phyloP scores from a whole-genome alignment of 2,797 vertebrate species.

The Pteropus rufus region DNA sequence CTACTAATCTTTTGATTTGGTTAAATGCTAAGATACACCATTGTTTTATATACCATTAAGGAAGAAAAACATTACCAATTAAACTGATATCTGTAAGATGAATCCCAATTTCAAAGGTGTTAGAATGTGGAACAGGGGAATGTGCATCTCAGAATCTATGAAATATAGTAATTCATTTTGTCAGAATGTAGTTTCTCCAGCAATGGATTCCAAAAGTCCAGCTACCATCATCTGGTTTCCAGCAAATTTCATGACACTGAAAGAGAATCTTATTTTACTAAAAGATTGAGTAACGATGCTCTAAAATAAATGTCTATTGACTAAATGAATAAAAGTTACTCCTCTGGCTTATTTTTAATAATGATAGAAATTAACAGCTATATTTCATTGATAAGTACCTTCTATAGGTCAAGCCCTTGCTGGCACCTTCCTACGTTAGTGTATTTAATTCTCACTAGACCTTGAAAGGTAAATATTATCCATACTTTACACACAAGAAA shows the following conservation, averaged over 20 bases:
- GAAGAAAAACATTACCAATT: neutral
- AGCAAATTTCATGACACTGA: neutral
- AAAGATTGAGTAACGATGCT: neutral
- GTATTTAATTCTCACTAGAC: neutral
- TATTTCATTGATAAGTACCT: neutral
- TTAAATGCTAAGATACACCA: neutral
- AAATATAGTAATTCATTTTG: neutral
- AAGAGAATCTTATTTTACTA: neutral
- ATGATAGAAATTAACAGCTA: neutral
- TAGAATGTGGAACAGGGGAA: neutral
- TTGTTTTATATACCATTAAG: neutral
- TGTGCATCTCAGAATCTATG: neutral
- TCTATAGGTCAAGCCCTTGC: neutral
- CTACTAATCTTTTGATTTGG: neutral
- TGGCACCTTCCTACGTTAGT: slow-evolving; percentile 5
- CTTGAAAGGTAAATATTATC: neutral
- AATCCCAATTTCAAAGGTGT: neutral
- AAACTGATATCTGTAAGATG: neutral
- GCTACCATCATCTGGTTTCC: neutral
- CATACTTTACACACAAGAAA: neutral
- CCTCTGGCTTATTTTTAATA: slow-evolving; percentile 2
- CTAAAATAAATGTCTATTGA: slow-evolving; percentile 29
- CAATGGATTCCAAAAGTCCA: slow-evolving; percentile 2
- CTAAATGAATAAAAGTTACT: slow-evolving; percentile 11
- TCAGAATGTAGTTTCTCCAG: neutral